Conservation (phyloP, 1,140 invertebrate species). For the Hirudo medicinalis region DNA sequence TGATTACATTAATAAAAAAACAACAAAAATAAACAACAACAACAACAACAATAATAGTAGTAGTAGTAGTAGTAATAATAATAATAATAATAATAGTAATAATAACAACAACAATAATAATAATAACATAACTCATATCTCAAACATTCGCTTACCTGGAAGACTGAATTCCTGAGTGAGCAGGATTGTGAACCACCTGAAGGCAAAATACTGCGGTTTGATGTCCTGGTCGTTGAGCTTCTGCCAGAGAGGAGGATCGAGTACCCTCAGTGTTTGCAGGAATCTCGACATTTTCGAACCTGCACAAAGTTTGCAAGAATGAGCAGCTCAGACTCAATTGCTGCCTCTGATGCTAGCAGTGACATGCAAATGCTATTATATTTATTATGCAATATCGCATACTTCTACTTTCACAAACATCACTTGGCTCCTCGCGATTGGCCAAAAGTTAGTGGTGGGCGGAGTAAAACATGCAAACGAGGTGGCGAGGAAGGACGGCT, state of each 20-base stretch:
- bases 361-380: no score
- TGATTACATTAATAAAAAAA: no score
- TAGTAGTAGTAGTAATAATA: background rate
- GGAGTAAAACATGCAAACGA: background rate
- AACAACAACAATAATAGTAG: background rate
- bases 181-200: conserved; percentile 90
- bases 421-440: no score
- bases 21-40: background rate
- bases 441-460: background rate
- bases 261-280: conserved; percentile 56
- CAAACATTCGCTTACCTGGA: conserved; percentile 44
- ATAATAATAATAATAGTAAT: background rate
- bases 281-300: conserved; percentile 48
- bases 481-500: conserved; percentile 34
- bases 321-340: conserved; percentile 50
- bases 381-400: no score
- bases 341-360: no score
- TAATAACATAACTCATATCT: background rate
- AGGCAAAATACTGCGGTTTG: conserved; percentile 87
- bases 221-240: conserved; percentile 66
- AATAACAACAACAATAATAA: background rate
- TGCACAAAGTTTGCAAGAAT: conserved; percentile 19
- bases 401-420: no score
- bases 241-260: conserved; percentile 63
- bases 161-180: conserved; percentile 92